phyloP scores from a whole-genome alignment of 2,888 invertebrate genomes.

The Trilocha varians region DNA sequence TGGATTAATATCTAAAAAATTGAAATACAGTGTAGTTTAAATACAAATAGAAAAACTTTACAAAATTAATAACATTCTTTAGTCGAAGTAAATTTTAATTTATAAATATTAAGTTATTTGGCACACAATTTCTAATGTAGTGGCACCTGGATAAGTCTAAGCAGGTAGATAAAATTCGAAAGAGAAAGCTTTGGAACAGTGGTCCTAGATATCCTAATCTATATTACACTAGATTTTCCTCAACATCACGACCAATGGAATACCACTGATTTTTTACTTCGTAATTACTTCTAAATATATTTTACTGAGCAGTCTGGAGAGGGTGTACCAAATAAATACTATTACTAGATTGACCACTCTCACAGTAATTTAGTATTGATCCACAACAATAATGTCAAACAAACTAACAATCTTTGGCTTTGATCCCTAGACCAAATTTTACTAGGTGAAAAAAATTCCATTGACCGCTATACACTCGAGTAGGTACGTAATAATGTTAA shows the following conservation, averaged over 20 bases:
- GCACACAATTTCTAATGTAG: conserved; percentile 46
- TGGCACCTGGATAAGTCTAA: conserved; percentile 44
- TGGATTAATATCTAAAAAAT: conserved; percentile 14
- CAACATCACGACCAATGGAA: conserved; percentile 54
- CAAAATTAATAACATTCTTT: conserved; percentile 30
- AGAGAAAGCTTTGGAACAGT: conserved; percentile 50
- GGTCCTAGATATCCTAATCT: conserved; percentile 61
- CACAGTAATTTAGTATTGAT: conserved; percentile 70
- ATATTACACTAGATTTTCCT: conserved; percentile 46
- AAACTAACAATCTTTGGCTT: conserved; percentile 86
- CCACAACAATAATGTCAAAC: conserved; percentile 71
- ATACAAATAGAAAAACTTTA: conserved; percentile 9
- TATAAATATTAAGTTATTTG: conserved; percentile 26
- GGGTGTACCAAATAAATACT: conserved; percentile 58
- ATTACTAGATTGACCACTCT: conserved; percentile 58
- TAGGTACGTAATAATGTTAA: conserved; percentile 26
- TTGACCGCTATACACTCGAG: conserved; percentile 51
- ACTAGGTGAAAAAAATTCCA: conserved; percentile 53
- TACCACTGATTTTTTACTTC: conserved; percentile 56
- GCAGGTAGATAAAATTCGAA: conserved; percentile 31
- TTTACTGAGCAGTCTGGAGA: conserved; percentile 72
- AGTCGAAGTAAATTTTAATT: conserved; percentile 6
- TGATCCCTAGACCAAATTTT: conserved; percentile 86
- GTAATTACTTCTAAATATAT: conserved; percentile 61
- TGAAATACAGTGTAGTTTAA: conserved; percentile 15